Evolutionary conservation across 2,888 invertebrate genomes (phyloP), one percentile per base, ranked within the genome.

Genomic region (Brenthis hecate): DNA sequence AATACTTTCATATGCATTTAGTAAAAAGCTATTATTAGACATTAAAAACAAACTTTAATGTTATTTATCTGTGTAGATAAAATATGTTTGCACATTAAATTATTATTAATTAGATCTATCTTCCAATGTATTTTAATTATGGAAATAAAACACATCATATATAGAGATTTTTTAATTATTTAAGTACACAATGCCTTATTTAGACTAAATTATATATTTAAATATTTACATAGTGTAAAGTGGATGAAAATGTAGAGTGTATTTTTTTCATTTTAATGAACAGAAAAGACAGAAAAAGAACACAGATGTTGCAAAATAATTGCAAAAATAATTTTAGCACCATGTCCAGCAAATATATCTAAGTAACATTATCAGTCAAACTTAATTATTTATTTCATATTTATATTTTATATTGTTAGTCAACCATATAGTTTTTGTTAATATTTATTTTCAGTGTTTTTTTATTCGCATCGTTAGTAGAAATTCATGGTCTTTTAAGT

Each of bases 311-410:
- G 62, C 62, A 62, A 62, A 53, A 43, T 54, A 23, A 53, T 36
- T 62, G 53, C 62, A 62, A 16, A 43, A 53, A 19, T 13, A 69
- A 64, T 72, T 75, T 75, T 79, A 79, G 79, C 79, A 79, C 79
- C 79, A 79, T 73, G 62, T 79, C 78, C 79, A 79, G 78, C 78
- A 72, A 70, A 65, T 57, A 66, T 50, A 66, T 14, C 65, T 69
- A 64, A 60, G 51, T 56, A 57, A 56, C 36, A 66, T 56, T 50
- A 54, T 70, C 68, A 72, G 70, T 72, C 68, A 3, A 48, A 23
- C 66, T 66, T 66, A 69, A 54, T 50, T 43, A 56, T 56, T 51
- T 23, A 13, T 36, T n/a, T 51, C n/a, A 36, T 14, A 67, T 53
- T 32, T 50, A 65, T 69, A 48, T n/a, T 36, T 57, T 28, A 62